These are phyloP conservation scores for Pipistrellus pygmaeus DNA, from an alignment of 2,797 vertebrate genomes.

Conservation along the genomic window DNA sequence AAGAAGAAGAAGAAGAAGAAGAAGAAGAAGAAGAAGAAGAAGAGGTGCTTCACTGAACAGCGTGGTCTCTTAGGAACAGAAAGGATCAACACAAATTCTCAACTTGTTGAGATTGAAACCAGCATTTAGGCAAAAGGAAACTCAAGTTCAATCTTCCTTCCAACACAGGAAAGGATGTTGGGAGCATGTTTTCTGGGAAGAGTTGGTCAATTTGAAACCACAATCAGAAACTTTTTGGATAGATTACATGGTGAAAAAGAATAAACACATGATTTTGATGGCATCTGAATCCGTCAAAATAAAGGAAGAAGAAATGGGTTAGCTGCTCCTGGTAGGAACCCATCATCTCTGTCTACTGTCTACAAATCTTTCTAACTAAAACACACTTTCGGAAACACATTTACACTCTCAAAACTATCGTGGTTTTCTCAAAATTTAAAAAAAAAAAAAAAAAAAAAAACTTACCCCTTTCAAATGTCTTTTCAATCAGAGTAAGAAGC, in stretches of 20 bases:
- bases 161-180: conserved; percentile 3
- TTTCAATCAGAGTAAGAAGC: background rate
- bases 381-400: background rate
- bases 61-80: background rate
- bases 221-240: background rate
- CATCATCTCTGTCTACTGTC: background rate
- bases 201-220: conserved; percentile 22
- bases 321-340: background rate
- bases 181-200: conserved; percentile 21
- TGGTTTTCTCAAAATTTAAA: conserved; percentile 4
- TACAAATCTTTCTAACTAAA: background rate
- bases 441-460: conserved; percentile 9
- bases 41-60: background rate
- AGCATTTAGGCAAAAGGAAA: conserved; percentile 19
- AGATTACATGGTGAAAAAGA: background rate
- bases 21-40: no score
- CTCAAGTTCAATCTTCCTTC: conserved; percentile 6
- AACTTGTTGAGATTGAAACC: background rate
- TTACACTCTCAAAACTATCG: background rate
- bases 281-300: background rate
- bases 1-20: no score
- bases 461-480: background rate
- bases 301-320: background rate
- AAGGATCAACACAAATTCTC: background rate
- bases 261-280: background rate